Base-by-base conservation (phyloP, 2,113 vertebrate species). In the Antennarius striatus region DNA sequence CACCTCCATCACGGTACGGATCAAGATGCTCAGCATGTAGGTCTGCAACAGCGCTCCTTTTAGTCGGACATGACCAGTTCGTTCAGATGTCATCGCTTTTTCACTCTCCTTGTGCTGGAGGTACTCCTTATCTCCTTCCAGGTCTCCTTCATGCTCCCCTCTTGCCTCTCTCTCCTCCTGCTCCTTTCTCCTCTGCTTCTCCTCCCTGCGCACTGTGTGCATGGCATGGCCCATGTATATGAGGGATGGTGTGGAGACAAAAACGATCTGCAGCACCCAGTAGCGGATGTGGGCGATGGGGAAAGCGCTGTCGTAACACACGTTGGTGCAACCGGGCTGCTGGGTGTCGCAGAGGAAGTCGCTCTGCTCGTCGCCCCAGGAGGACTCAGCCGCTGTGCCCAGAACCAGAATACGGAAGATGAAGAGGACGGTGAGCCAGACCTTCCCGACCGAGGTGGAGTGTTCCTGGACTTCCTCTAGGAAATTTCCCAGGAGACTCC, bases 351-450 rank as follows among this genome's bases (percentile, higher is more conserved):
- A 99, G 79, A 91, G 92, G 88, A 99, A 99, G 65, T 99, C 97
- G 0, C 95, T 96, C 88, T 97, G 95, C 89, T 99, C 97, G 0
- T 98, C 97, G 0, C 96, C 96, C 97, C 97, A 99, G 13, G 96
- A 98, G 0, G 97, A 99, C 88, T 99, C 97, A 0, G 96, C 97
- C 0, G 97, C 97, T 0, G 96, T 97, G 58, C 96, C 97, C 83
- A 99, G 91, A 50, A 99, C 96, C 72, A 99, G 91, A 93, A 99
- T 98, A n/a, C 97, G 95, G 73, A 99, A 99, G 84, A 99, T 98
- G 86, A 99, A 99, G 39, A 99, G 95, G 11, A 99, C 93, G 0
- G 97, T 96, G 71, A 99, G 82, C 97, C 97, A 99, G 32, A 99
- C 96, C 79, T 98, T 98, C 40, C 97, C 97, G 1, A 99, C 93